Percentiles rank a stretch among this genome's conserved stretches.
These are phyloP conservation scores for Octomys mimax DNA, from an alignment of 2,797 vertebrate species.

Conservation along the genomic window DNA sequence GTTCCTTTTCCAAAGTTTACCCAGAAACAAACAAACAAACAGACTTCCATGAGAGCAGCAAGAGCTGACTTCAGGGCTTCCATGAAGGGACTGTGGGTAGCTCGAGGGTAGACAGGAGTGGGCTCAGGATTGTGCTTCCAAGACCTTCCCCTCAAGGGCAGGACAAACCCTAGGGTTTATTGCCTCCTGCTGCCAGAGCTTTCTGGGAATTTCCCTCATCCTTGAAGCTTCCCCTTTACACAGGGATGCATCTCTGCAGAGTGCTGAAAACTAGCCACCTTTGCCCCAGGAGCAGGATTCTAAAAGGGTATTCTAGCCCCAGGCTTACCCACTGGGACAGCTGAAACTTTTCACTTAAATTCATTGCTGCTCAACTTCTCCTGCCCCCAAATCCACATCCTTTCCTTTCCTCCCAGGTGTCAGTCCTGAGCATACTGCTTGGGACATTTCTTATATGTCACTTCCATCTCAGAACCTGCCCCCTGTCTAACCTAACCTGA, in stretches of 20 bases:
- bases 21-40: not conserved
- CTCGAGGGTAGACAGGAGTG: not conserved
- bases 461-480: not conserved
- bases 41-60: not conserved
- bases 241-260: not conserved
- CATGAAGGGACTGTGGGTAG: not conserved
- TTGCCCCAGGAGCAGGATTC: not conserved
- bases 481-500: not conserved
- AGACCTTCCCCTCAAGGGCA: not conserved
- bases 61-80: not conserved
- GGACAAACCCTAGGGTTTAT: too few relatives aligned
- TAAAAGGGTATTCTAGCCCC: not conserved
- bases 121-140: not conserved
- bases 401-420: not conserved
- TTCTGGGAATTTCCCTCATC: not conserved
- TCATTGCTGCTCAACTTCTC: not conserved
- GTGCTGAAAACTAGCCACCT: not conserved
- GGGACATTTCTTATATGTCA: not conserved
- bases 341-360: not conserved
- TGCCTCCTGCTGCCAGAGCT: not conserved
- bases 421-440: not conserved
- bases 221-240: not conserved
- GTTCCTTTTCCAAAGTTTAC: not conserved
- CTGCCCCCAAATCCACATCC: not conserved
- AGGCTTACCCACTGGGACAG: not conserved